Evolutionary conservation across 2,113 vertebrate species (phyloP).

Genomic region (Neodontobutis hainanensis): DNA sequence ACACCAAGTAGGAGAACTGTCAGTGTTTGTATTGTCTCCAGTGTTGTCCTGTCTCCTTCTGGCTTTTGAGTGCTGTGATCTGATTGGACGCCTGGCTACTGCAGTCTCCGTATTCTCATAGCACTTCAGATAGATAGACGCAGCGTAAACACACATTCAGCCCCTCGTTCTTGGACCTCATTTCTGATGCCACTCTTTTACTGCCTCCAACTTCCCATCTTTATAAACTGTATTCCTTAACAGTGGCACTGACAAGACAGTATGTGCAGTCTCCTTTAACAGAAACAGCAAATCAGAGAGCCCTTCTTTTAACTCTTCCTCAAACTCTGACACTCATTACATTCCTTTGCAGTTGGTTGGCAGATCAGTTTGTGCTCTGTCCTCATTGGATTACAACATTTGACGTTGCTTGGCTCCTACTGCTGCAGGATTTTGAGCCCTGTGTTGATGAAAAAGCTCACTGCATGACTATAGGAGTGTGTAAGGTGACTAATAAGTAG

Average conservation of each 20-base stretch:
- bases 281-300: conserved; percentile 7
- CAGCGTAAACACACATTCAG: conserved; percentile 46
- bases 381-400: conserved; percentile 25
- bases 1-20: conserved; percentile 10
- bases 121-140: conserved; percentile 43
- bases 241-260: background rate
- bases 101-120: conserved; percentile 66
- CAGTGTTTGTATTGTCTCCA: conserved; percentile 17
- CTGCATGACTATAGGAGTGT: background rate
- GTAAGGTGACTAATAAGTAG: conserved; percentile 13
- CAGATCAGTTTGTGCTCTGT: background rate
- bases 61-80: conserved; percentile 38
- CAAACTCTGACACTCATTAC: conserved; percentile 10
- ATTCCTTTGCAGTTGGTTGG: conserved; percentile 16
- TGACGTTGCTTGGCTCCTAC: conserved; percentile 28
- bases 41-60: conserved; percentile 44
- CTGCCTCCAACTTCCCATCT: background rate
- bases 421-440: conserved; percentile 25
- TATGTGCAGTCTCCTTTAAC: conserved; percentile 7
- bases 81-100: conserved; percentile 68
- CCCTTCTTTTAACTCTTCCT: conserved; percentile 10
- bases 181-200: background rate
- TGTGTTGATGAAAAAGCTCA: conserved; percentile 15
- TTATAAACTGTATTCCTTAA: no score
- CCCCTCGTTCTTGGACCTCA: background rate